Percentiles rank a stretch among this genome's conserved stretches.
Conservation (phyloP, 2,113 vertebrate species). For the Phocoena phocoena region DNA sequence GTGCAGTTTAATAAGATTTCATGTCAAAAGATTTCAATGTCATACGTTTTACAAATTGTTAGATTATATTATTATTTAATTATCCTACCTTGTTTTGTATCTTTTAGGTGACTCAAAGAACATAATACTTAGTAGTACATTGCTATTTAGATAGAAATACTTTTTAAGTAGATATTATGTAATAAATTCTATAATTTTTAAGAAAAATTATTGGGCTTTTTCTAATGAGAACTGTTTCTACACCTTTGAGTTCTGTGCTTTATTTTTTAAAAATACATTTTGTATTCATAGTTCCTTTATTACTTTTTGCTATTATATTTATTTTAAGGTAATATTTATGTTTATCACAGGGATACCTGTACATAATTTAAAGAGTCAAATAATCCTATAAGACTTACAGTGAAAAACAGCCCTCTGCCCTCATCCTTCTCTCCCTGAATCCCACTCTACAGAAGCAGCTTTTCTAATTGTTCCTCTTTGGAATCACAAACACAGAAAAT, state of each 20-base stretch:
- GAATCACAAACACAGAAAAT: neutral
- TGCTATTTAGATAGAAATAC: neutral
- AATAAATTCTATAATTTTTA: neutral
- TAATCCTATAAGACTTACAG: neutral
- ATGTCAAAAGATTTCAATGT: neutral
- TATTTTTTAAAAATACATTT: neutral
- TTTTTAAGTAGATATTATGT: neutral
- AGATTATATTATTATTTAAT: neutral
- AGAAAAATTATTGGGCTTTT: neutral
- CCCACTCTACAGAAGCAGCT: neutral
- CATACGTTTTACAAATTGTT: constrained; percentile 16
- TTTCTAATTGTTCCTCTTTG: neutral
- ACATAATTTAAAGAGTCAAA: neutral
- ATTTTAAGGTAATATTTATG: constrained; percentile 4
- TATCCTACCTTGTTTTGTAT: neutral
- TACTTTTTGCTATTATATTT: neutral
- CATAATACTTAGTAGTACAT: neutral
- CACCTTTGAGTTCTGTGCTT: neutral
- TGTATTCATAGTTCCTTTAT: constrained; percentile 8
- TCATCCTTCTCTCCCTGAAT: neutral
- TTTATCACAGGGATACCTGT: constrained; percentile 21
- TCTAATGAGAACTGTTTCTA: constrained; percentile 39
- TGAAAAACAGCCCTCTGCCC: neutral
- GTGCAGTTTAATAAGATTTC: neutral
- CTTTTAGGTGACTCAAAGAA: neutral